These are phyloP conservation scores for Philereme transversata DNA, from an alignment of 2,888 invertebrate genomes.

Conservation along the genomic window DNA sequence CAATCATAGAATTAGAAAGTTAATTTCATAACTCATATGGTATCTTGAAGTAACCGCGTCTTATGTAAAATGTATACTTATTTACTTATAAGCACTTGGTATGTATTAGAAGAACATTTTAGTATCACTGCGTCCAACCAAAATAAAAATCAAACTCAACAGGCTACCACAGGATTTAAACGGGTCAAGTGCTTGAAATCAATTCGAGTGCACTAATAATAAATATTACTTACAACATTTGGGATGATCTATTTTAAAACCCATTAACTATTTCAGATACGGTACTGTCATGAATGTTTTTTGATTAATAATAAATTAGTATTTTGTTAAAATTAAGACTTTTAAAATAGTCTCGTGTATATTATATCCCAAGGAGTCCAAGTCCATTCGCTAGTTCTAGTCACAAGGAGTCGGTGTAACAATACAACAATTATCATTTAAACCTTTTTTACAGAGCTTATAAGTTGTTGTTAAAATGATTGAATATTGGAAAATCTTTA, in stretches of 20 bases:
- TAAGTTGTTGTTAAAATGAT: constrained; percentile 21
- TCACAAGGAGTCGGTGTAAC: constrained; percentile 18
- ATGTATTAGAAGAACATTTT: background rate
- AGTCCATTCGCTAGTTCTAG: no score
- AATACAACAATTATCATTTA: constrained; percentile 8
- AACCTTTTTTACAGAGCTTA: constrained; percentile 10
- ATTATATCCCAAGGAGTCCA: no score
- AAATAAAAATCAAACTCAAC: background rate
- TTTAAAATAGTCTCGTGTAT: background rate
- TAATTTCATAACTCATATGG: constrained; percentile 41
- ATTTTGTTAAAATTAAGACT: background rate
- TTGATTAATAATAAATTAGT: constrained; percentile 23
- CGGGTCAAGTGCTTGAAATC: constrained; percentile 50
- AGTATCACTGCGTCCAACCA: background rate
- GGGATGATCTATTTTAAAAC: constrained; percentile 22
- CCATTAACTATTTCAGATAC: constrained; percentile 25
- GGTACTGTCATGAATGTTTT: constrained; percentile 44
- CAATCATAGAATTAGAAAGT: constrained; percentile 46
- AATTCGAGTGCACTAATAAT: constrained; percentile 21
- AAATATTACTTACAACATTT: constrained; percentile 16
- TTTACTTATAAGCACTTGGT: background rate
- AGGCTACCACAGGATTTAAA: constrained; percentile 31
- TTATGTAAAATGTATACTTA: background rate
- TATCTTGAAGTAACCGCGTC: constrained; percentile 13
- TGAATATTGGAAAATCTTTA: constrained; percentile 12